Base-by-base conservation (phyloP, 30 jellyfish, hydroid and myxozoan species). In the Morbakka virulenta region DNA sequence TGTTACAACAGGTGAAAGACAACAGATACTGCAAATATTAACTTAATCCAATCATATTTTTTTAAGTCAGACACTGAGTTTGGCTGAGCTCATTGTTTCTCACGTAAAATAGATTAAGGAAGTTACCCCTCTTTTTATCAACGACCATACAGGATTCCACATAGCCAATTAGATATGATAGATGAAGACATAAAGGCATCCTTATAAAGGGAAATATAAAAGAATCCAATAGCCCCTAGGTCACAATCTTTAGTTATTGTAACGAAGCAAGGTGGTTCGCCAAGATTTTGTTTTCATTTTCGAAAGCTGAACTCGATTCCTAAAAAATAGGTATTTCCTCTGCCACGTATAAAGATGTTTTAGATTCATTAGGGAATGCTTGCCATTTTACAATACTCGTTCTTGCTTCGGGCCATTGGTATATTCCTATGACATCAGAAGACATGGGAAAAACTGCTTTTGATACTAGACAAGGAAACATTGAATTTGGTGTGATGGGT, bases 321-420 rank as follows among this genome's bases (percentile, higher is more conserved):
- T 28, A 67, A 41, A 75, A 78, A 66, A 41, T 67, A 78, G 23
- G 51, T 66, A 14, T 82, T 29, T 82, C 87, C 94, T 28, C 61
- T 82, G 81, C 94, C 94, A 12, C 57, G 94, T 65, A 49, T 17
- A 81, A 81, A 1, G 76, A 67, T n/a, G 80, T 81, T 14, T 30
- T 68, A 21, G 92, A 81, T 32, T 70, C 67, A 17, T 24, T 82
- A 28, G 81, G 87, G 1, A 87, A 51, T 41, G 73, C 82, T 13
- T 49, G 77, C 57, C 48, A 47, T 25, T 82, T 72, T 74, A 63
- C 88, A 32, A 71, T 77, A 0, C 69, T 82, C 23, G 94, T 70
- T 47, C 53, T 72, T 21, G 87, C 87, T 0, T 63, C 81, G 27
- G 89, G 94, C 30, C 35, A 72, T 66, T 82, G 91, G 91, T 84